phyloP scores from a whole-genome alignment of 2,113 vertebrate genomes.

The Corythaeola cristata region DNA sequence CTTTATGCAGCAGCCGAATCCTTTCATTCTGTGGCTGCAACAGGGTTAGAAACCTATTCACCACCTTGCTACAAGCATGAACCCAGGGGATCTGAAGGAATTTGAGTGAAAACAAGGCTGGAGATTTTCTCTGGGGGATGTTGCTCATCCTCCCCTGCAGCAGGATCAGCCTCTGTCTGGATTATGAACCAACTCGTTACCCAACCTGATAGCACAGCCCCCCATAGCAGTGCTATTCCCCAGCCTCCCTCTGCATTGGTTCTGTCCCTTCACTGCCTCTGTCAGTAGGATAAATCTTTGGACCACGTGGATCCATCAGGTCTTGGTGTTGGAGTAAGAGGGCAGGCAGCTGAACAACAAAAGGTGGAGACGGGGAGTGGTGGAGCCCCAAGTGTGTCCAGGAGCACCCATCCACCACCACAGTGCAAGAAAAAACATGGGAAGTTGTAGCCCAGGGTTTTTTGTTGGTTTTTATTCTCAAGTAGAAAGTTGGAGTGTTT shows the following conservation, averaged over 20 bases:
- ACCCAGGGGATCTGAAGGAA: background rate
- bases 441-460: background rate
- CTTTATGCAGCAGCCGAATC: background rate
- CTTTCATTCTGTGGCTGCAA: background rate
- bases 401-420: background rate
- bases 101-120: background rate
- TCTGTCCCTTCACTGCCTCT: background rate
- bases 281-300: background rate
- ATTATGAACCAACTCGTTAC: background rate
- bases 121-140: background rate
- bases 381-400: background rate
- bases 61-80: background rate
- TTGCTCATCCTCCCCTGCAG: background rate
- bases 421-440: background rate
- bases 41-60: background rate
- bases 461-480: background rate
- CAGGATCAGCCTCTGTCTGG: background rate
- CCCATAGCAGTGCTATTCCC: background rate
- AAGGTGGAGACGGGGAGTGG: background rate
- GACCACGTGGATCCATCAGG: accelerated
- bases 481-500: background rate
- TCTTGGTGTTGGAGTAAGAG: background rate
- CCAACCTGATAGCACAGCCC: background rate
- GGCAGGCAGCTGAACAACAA: accelerated
- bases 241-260: background rate